Conservation (phyloP, 64 coral and sea anemone genomes). For the Stylophora pistillata region DNA sequence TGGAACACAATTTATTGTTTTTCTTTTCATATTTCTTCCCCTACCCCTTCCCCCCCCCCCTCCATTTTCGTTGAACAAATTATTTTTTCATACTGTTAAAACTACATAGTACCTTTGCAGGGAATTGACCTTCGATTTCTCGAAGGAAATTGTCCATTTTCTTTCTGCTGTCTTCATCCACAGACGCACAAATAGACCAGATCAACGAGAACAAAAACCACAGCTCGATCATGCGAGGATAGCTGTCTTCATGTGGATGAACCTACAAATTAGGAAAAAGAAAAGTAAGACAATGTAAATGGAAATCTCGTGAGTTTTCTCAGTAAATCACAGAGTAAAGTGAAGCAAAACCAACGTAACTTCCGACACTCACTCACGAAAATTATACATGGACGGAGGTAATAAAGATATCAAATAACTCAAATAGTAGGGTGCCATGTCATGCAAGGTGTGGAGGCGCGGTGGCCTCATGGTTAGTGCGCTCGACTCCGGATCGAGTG, state of each 20-base stretch:
- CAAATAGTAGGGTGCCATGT: too few relatives aligned
- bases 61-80: not conserved
- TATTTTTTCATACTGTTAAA: too few relatives aligned
- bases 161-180: conserved; percentile 98
- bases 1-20: too few relatives aligned
- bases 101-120: conserved; percentile 75
- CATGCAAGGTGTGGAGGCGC: too few relatives aligned
- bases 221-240: conserved; percentile 92
- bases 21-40: too few relatives aligned
- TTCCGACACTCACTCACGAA: too few relatives aligned
- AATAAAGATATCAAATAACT: too few relatives aligned
- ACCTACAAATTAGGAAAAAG: conserved; percentile 53
- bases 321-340: not conserved
- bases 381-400: too few relatives aligned
- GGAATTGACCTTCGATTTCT: conserved; percentile 98
- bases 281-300: not conserved
- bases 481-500: too few relatives aligned
- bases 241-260: conserved; percentile 85
- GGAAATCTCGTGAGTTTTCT: too few relatives aligned
- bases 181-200: conserved; percentile 96
- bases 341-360: not conserved
- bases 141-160: conserved; percentile 99
- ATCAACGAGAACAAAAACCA: conserved; percentile 98
- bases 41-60: not conserved
- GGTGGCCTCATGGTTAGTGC: too few relatives aligned